phyloP scores from a whole-genome alignment of 1,140 invertebrate genomes.

The Bombus consobrinus region DNA sequence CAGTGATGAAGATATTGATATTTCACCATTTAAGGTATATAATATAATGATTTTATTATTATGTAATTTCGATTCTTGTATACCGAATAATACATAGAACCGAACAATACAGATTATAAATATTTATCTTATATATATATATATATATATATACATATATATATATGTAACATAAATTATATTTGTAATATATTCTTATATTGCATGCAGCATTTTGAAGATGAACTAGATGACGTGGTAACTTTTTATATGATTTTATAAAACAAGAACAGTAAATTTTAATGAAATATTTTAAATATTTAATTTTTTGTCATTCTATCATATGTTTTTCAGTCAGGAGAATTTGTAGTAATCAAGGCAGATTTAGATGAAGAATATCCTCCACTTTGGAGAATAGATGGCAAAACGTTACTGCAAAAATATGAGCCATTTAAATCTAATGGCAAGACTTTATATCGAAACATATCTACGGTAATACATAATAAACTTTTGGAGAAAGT shows the following conservation, averaged over 20 bases:
- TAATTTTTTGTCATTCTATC: neutral
- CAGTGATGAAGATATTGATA: constrained; percentile 80
- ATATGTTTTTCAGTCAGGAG: constrained; percentile 86
- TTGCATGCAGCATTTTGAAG: constrained; percentile 74
- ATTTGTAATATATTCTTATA: constrained; percentile 27
- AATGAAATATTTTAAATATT: constrained; percentile 10
- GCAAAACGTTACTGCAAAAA: constrained; percentile 93
- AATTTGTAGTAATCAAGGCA: constrained; percentile 91
- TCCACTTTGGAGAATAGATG: constrained; percentile 93
- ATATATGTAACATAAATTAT: neutral
- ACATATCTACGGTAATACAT: constrained; percentile 91
- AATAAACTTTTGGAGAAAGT: constrained; percentile 57
- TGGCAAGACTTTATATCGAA: constrained; percentile 91
- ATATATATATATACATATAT: neutral
- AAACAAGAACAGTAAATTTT: neutral
- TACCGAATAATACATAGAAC: neutral
- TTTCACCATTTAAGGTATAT: constrained; percentile 80
- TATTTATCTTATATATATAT: neutral
- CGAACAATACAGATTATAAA: neutral
- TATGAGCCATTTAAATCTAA: constrained; percentile 93
- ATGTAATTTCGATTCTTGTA: neutral
- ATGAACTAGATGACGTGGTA: constrained; percentile 73
- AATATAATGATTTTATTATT: constrained; percentile 32
- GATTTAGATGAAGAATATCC: constrained; percentile 90
- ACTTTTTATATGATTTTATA: constrained; percentile 39